phyloP scores from a whole-genome alignment of 2,113 vertebrate genomes.

The Ceyx cyanopectus region DNA sequence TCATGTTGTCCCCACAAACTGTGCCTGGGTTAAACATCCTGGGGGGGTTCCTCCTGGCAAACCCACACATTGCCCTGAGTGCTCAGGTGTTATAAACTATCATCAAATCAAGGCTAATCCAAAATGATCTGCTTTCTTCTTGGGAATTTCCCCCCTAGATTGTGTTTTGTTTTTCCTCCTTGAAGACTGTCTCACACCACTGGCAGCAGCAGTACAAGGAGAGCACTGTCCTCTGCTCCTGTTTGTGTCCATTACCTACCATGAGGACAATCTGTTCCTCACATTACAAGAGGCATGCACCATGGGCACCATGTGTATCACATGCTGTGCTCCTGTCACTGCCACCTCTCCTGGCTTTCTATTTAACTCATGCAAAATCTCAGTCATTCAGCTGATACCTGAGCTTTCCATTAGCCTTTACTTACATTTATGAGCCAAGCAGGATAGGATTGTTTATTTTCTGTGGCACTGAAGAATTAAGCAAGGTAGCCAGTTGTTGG shows the following conservation, averaged over 20 bases:
- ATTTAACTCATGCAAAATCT: not conserved
- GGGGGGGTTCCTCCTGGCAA: accelerated
- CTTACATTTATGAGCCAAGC: not conserved
- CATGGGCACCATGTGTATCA: too few species aligned
- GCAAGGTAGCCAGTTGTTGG: not conserved
- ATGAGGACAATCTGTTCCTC: not conserved
- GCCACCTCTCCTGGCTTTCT: not conserved
- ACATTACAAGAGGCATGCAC: not conserved
- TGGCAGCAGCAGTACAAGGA: not conserved
- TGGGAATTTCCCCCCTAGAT: not conserved
- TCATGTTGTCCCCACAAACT: accelerated
- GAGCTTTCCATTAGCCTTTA: not conserved
- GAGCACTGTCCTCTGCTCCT: not conserved
- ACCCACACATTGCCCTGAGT: not conserved
- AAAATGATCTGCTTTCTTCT: not conserved
- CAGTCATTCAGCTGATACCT: not conserved
- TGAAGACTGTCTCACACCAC: not conserved
- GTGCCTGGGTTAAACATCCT: not conserved
- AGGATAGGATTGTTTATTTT: not conserved
- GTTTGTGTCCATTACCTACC: not conserved
- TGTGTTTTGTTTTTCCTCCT: not conserved
- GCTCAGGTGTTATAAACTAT: not conserved
- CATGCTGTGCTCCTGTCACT: not conserved
- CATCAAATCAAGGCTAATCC: not conserved
- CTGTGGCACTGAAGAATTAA: not conserved